Percentiles rank a stretch among this genome's conserved stretches.
phyloP scores from a whole-genome alignment of 2,888 invertebrate species.

The Notocelia uddmanniana region DNA sequence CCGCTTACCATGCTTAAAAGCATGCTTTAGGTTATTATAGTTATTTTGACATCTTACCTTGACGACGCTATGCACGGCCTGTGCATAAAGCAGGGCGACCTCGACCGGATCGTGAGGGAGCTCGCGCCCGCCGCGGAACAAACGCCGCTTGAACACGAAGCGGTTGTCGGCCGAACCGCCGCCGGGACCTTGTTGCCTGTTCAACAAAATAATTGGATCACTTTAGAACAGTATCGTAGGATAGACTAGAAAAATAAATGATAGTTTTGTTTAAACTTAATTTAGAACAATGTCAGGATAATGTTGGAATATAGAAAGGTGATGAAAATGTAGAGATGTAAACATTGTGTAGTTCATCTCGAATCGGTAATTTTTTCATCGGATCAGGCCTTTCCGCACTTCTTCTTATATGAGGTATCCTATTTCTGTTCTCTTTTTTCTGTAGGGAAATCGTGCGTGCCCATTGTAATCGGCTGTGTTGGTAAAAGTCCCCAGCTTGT shows the following conservation, averaged over 20 bases:
- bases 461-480: too few species aligned
- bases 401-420: too few species aligned
- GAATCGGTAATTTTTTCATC: not conserved
- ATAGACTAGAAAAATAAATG: not conserved
- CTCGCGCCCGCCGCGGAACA: slow-evolving; percentile 95
- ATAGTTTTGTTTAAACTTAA: too few species aligned
- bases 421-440: slow-evolving; percentile 62
- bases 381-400: too few species aligned
- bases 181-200: slow-evolving; percentile 87
- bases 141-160: slow-evolving; percentile 95
- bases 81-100: slow-evolving; percentile 96
- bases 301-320: not conserved
- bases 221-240: not conserved
- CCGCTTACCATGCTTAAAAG: too few species aligned
- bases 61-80: slow-evolving; percentile 97
- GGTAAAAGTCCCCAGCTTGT: too few species aligned
- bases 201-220: not conserved
- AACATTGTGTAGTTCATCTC: too few species aligned
- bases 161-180: slow-evolving; percentile 95
- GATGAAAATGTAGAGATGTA: not conserved
- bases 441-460: too few species aligned
- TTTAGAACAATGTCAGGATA: too few species aligned
- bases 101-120: slow-evolving; percentile 98
- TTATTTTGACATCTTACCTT: slow-evolving; percentile 87
- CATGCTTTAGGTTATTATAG: not conserved